These are phyloP conservation scores for Bradypodion ventrale DNA, from an alignment of 2,797 vertebrate genomes.

Conservation along the genomic window DNA sequence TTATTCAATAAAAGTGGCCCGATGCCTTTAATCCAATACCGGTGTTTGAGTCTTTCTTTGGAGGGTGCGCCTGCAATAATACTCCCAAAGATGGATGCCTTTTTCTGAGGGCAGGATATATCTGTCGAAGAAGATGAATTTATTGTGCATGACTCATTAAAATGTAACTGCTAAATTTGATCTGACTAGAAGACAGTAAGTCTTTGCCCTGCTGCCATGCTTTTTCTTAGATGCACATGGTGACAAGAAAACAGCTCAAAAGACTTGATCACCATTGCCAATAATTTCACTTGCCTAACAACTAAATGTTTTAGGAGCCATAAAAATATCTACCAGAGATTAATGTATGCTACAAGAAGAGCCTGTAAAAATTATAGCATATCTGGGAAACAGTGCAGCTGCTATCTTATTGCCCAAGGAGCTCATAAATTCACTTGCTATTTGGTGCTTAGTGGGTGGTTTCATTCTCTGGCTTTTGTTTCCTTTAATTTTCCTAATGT, in stretches of 20 bases:
- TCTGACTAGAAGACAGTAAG: background rate
- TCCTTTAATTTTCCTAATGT: constrained; percentile 61
- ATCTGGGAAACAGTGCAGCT: constrained; percentile 37
- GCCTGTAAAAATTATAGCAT: constrained; percentile 32
- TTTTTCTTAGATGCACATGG: background rate
- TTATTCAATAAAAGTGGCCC: too few relatives aligned
- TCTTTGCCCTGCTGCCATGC: background rate
- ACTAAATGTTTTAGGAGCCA: background rate
- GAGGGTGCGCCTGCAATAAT: too few relatives aligned
- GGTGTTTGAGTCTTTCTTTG: too few relatives aligned
- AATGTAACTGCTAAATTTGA: background rate
- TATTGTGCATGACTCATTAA: background rate
- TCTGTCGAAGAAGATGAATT: background rate
- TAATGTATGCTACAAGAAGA: constrained; percentile 32
- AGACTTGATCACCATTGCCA: background rate
- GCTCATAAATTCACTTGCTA: constrained; percentile 59
- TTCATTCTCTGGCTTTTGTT: constrained; percentile 52
- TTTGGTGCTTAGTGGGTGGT: constrained; percentile 46
- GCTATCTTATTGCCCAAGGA: constrained; percentile 43
- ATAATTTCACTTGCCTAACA: constrained; percentile 22
- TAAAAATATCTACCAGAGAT: background rate
- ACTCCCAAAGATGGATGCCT: too few relatives aligned
- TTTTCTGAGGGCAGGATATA: background rate
- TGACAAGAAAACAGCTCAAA: background rate
- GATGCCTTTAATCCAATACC: too few relatives aligned